These are phyloP conservation scores for Gracilinanus agilis DNA, from an alignment of 2,113 vertebrate genomes.

Conservation along the genomic window DNA sequence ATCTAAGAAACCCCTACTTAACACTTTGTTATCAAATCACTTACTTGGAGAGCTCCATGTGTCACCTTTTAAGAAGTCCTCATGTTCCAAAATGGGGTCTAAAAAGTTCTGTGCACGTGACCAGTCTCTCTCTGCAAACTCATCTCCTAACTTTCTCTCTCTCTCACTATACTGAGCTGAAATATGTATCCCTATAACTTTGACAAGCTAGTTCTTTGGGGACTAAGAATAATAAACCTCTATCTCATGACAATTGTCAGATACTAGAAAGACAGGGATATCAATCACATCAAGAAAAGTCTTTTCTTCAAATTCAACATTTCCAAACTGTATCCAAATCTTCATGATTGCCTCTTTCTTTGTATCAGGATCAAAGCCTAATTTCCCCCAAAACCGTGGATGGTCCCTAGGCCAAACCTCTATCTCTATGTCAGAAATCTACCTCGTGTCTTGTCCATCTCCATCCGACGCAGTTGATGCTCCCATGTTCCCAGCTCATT, in stretches of 20 bases:
- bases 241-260: neutral
- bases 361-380: neutral
- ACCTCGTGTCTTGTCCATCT: constrained; percentile 99
- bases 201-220: neutral
- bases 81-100: no score
- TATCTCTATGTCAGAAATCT: neutral
- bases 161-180: neutral
- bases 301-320: neutral
- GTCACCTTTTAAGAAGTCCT: no score
- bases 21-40: no score
- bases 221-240: neutral
- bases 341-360: neutral
- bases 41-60: no score
- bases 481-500: constrained; percentile 94
- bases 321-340: neutral
- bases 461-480: constrained; percentile 96
- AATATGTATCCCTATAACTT: neutral
- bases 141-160: no score
- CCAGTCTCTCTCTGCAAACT: no score
- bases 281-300: neutral
- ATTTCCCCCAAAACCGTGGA: neutral
- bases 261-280: neutral
- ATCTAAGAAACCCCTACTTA: no score
- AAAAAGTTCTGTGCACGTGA: no score
- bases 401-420: neutral